Base-by-base conservation (phyloP, 2,113 vertebrate species). In the Butorides virescens region DNA sequence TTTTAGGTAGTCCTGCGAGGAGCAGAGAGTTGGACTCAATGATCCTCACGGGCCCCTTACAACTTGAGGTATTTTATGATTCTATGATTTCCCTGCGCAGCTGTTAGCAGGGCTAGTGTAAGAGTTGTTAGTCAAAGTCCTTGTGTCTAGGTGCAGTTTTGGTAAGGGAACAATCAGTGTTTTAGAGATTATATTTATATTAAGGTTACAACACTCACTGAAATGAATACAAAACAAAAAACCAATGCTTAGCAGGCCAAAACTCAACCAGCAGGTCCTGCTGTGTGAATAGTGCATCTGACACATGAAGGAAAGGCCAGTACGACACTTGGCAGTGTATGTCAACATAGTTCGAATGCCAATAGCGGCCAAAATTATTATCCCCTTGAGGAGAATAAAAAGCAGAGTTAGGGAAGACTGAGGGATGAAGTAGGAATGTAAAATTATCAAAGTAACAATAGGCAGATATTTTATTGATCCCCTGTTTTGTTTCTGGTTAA, bases 21-120 rank as follows among this genome's bases (percentile, higher is more conserved):
- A 44, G 42, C 42, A 44, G 42, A 10, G 42, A 44, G 42, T 44
- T 44, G 42, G 42, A 44, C 8, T 27, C 0, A 0, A 3, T 83
- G 34, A 3, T 61, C 44, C 26, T 59, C 55, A 70, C 16, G 8
- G 8, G 30, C 66, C 23, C 7, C 13, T 53, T 79, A n/a, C 36
- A 85, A 7, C 10, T 12, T 5, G 1, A 86, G 30, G 29, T 62
- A 62, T 6, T 86, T 32, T 81, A 20, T 15, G 34, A 15, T 73
- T n/a, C 27, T 59, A 6, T 47, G 20, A 59, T 58, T 88, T 53
- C 46, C 77, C 78, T 77, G 13, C 36, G 68, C 36, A 84, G 15
- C 7, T 80, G 7, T 68, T 89, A 56, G 37, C 37, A 56, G 34
- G 27, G 27, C 27, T 59, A 46, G 36, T 30, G 8, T 47, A 58